These are phyloP conservation scores for Salvelinus fontinalis DNA, from an alignment of 2,113 vertebrate genomes.

Conservation along the genomic window DNA sequence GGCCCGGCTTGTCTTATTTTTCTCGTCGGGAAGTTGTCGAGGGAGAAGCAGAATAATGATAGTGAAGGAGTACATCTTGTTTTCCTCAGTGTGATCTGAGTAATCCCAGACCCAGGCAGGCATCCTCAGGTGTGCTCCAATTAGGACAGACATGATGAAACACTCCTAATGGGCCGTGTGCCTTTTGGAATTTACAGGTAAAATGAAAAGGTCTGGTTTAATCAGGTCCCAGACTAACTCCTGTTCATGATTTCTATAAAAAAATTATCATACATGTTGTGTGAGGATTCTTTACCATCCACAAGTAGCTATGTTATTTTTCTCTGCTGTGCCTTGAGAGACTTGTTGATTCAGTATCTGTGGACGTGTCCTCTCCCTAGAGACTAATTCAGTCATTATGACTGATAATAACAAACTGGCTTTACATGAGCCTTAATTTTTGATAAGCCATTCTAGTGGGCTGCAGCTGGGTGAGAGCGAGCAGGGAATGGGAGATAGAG, in stretches of 20 bases:
- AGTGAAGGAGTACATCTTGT: constrained; percentile 34
- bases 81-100: constrained; percentile 37
- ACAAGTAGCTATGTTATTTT: constrained; percentile 21
- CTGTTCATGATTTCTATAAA: constrained; percentile 19
- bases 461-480: constrained; percentile 28
- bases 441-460: constrained; percentile 67
- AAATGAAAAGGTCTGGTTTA: constrained; percentile 26
- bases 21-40: background rate
- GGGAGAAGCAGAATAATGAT: constrained; percentile 21
- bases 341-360: constrained; percentile 42
- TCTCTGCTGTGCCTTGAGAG: constrained; percentile 35
- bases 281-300: constrained; percentile 41
- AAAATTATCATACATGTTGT: constrained; percentile 49
- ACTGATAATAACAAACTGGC: constrained; percentile 60
- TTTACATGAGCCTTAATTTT: constrained; percentile 67
- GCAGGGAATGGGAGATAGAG: constrained; percentile 63
- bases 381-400: constrained; percentile 54
- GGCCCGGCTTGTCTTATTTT: constrained; percentile 14
- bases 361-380: constrained; percentile 45
- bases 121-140: constrained; percentile 49
- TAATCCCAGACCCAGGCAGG: background rate
- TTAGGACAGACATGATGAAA: constrained; percentile 37
- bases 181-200: constrained; percentile 50
- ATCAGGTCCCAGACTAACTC: constrained; percentile 32
- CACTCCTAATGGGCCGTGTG: constrained; percentile 41